Evolutionary conservation across 2,113 vertebrate genomes (phyloP).

Genomic region (Zosterops pallidus): DNA sequence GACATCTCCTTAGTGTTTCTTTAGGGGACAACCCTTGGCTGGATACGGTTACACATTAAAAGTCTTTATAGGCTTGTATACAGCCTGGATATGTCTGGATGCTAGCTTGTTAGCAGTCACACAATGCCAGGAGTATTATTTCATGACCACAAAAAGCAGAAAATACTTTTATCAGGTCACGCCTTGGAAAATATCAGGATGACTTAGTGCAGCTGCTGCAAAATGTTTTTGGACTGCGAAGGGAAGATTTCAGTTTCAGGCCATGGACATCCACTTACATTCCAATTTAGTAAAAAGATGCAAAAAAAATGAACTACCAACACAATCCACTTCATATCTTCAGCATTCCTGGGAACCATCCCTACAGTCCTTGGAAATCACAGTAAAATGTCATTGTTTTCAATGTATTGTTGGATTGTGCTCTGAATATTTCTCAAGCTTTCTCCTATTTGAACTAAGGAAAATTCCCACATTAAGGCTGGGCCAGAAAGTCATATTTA

Average conservation of each 20-base stretch:
- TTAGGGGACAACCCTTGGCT: no score
- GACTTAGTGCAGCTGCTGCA: not conserved
- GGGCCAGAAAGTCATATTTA: not conserved
- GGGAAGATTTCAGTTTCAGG: not conserved
- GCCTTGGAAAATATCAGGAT: not conserved
- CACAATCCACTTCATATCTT: not conserved
- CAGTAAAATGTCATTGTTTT: not conserved
- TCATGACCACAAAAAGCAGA: not conserved
- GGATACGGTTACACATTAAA: no score
- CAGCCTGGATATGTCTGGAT: not conserved
- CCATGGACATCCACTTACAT: not conserved
- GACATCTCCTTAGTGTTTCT: not conserved
- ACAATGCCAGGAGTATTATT: not conserved
- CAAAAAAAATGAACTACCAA: not conserved
- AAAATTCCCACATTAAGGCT: not conserved
- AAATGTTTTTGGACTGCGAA: not conserved
- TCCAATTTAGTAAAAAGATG: not conserved
- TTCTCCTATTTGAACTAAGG: conserved; percentile 15
- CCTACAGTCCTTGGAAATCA: not conserved
- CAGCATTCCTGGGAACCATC: not conserved
- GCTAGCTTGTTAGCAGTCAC: not conserved
- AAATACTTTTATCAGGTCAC: not conserved
- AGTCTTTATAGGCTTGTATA: no score
- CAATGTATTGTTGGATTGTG: conserved; percentile 16
- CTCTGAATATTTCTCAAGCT: conserved; percentile 41